These are phyloP conservation scores for Orthonychiurus folsomi DNA, from an alignment of 2,888 invertebrate species.

Conservation along the genomic window DNA sequence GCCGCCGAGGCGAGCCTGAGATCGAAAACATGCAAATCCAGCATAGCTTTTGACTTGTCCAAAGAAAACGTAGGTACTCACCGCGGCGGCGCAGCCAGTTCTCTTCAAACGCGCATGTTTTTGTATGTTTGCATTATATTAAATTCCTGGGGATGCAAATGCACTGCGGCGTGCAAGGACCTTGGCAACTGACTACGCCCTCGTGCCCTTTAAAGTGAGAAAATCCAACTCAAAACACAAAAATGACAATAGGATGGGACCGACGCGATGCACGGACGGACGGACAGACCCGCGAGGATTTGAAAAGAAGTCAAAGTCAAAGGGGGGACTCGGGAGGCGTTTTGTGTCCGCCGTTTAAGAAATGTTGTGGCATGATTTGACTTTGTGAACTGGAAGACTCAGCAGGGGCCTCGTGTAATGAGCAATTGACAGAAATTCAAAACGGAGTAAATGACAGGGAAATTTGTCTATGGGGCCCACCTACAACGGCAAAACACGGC, in stretches of 20 bases:
- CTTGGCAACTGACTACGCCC: no score
- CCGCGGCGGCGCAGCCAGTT: no score
- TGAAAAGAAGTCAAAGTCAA: neutral
- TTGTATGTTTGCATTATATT: no score
- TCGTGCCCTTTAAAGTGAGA: neutral
- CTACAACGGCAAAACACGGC: conserved; percentile 2
- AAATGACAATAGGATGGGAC: neutral
- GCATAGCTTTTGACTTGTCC: neutral
- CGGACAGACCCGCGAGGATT: neutral
- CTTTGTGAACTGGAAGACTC: neutral
- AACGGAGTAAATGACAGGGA: neutral
- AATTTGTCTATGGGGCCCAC: conserved; percentile 11
- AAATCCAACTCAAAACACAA: neutral
- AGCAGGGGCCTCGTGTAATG: conserved; percentile 6
- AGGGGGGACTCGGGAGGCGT: no score
- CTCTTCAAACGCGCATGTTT: no score
- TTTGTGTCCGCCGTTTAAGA: neutral
- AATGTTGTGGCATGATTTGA: conserved; percentile 1
- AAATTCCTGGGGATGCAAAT: no score
- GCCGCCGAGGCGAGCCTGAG: no score
- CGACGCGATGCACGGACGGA: neutral
- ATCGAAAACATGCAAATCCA: neutral
- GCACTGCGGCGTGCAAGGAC: no score
- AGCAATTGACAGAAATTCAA: conserved; percentile 11
- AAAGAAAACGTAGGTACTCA: no score